Conservation (phyloP, 2,113 vertebrate species). For the Mastomys natalensis region DNA sequence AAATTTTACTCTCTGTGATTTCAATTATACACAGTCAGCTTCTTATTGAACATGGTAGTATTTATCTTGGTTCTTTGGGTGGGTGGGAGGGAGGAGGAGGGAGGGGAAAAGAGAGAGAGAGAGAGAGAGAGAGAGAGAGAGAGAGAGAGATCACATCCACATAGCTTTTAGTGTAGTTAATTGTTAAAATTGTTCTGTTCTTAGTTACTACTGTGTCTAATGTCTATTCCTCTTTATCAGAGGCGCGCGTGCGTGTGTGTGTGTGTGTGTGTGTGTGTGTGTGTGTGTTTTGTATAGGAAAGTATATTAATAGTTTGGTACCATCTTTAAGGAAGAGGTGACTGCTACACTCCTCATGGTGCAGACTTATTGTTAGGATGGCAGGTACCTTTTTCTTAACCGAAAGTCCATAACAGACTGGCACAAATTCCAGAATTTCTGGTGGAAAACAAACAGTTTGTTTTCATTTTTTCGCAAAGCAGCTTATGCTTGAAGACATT, state of each 20-base stretch:
- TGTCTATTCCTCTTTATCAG: background rate
- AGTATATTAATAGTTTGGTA: background rate
- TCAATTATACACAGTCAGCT: background rate
- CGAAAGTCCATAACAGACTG: background rate
- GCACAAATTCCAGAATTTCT: constrained; percentile 56
- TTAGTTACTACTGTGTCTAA: background rate
- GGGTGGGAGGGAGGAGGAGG: too few species aligned
- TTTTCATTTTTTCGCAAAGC: constrained; percentile 56
- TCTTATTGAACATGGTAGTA: background rate
- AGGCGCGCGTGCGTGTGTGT: background rate
- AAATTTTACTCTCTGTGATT: background rate
- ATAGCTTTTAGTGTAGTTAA: background rate
- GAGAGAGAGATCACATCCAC: background rate
- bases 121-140: background rate
- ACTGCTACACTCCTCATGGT: background rate
- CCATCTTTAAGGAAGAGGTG: background rate
- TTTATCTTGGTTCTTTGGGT: background rate
- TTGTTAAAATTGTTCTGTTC: background rate
- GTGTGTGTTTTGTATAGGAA: background rate
- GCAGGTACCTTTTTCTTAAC: background rate
- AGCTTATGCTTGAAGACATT: constrained; percentile 63
- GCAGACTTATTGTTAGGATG: background rate
- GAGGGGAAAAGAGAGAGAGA: background rate
- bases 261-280: background rate
- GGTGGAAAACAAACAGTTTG: constrained; percentile 66